phyloP scores from a whole-genome alignment of 2,113 vertebrate genomes.

The Micromys minutus region DNA sequence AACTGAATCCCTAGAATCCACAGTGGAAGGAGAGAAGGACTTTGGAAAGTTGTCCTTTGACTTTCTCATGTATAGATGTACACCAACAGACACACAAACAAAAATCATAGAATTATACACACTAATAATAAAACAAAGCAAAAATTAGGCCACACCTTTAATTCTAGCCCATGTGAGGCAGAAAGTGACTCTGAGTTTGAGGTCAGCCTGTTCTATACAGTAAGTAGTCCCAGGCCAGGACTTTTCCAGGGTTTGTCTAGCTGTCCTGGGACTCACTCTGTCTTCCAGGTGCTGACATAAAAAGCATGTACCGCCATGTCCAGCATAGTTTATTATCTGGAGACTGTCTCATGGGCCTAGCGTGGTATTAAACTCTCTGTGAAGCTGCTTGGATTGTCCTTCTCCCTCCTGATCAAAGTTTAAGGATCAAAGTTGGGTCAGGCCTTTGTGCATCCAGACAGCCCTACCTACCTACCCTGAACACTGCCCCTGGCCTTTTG shows the following conservation, averaged over 20 bases:
- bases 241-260: not conserved
- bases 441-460: too few relatives aligned
- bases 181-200: not conserved
- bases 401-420: not conserved
- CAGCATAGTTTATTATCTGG: not conserved
- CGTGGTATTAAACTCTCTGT: not conserved
- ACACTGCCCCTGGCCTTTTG: too few relatives aligned
- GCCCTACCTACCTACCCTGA: not conserved
- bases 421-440: too few relatives aligned
- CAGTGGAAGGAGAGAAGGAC: not conserved
- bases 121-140: not conserved
- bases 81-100: not conserved
- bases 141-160: not conserved
- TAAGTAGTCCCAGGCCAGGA: not conserved
- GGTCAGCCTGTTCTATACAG: not conserved
- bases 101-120: not conserved
- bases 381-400: not conserved
- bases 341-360: not conserved
- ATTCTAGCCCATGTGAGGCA: not conserved
- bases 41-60: not conserved
- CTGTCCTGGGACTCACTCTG: not conserved
- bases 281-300: not conserved
- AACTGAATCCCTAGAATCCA: not conserved
- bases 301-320: not conserved
- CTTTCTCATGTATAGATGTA: too few relatives aligned